Base-by-base conservation (phyloP, 2,888 invertebrate genomes). In the Boloria selene region DNA sequence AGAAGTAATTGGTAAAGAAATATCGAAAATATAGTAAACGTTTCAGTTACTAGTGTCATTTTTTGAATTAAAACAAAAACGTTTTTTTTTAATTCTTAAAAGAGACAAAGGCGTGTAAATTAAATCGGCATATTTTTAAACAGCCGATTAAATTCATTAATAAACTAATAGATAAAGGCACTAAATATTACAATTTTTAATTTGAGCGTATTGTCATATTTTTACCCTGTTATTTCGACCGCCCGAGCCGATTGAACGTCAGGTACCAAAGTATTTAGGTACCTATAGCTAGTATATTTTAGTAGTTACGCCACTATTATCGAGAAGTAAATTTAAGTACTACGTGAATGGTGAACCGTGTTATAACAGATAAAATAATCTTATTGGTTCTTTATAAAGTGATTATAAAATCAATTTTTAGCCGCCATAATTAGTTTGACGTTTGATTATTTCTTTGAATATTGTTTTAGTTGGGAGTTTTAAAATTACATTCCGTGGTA, bases 121-220 rank as follows among this genome's bases (percentile, higher is more conserved):
- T 6, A 6, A 38, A 31, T 31, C 10, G 10, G 31, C 31, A 38
- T 10, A 31, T 10, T 38, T 1, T 44, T 22, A 18, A 18, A 44
- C 55, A 42, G 18, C 55, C 55, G 6, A 4, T 5, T 58, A 59
- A 49, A 49, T 38, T 31, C 17, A 59, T 59, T 1, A 47, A 50
- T 18, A 56, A 16, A 7, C 22, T 56, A n/a, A 54, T 61, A 77
- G 74, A 74, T 73, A 47, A 84, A 88, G 84, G 86, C 84, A 86
- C 83, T 70, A 56, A 61, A 10, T 22, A 68, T 69, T 67, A 64
- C 14, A 26, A 17, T 64, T 69, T 73, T 71, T 74, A 52, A 59
- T 61, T 84, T 85, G 83, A 87, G 86, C 85, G 79, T 79, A 79
- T 82, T 85, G 86, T 88, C 86, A 84, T 85, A 77, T 73, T 75